These are phyloP conservation scores for Planiliza haematocheilus DNA, from an alignment of 2,113 vertebrate genomes.

Conservation along the genomic window DNA sequence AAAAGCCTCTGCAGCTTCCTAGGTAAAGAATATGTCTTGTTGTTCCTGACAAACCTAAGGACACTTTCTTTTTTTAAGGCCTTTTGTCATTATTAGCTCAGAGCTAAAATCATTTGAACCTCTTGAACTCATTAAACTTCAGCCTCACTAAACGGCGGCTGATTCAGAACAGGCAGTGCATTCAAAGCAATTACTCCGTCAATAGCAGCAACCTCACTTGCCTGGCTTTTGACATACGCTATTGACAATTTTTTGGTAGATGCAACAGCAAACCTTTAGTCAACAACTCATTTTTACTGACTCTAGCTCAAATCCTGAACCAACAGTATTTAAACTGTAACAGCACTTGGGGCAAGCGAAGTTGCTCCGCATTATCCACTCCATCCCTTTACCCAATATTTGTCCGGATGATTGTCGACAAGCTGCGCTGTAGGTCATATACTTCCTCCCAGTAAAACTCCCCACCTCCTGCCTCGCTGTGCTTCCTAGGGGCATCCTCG, in stretches of 20 bases:
- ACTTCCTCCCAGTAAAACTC: slow-evolving; percentile 53
- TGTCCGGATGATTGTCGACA: neutral
- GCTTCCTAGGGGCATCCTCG: slow-evolving; percentile 39
- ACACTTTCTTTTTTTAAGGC: neutral
- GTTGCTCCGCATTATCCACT: neutral
- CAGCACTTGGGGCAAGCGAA: neutral
- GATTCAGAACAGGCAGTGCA: neutral
- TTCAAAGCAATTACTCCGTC: slow-evolving; percentile 5
- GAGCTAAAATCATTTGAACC: neutral
- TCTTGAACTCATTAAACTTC: neutral
- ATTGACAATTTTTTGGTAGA: neutral
- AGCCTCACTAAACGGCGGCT: neutral
- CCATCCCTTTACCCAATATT: slow-evolving; percentile 9
- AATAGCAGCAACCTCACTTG: neutral
- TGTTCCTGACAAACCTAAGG: neutral
- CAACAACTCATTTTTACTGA: neutral
- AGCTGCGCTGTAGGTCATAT: slow-evolving; percentile 18
- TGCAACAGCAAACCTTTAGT: neutral
- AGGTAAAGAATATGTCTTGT: too few relatives aligned
- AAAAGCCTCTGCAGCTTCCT: too few relatives aligned
- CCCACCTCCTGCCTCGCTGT: slow-evolving; percentile 6
- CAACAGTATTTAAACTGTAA: neutral
- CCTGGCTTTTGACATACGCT: neutral
- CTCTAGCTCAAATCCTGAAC: neutral
- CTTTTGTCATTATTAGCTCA: slow-evolving; percentile 1